Evolutionary conservation across 2,797 vertebrate genomes (phyloP), one percentile per base, ranked within the genome.

Genomic region (Gallinago nigripennis): DNA sequence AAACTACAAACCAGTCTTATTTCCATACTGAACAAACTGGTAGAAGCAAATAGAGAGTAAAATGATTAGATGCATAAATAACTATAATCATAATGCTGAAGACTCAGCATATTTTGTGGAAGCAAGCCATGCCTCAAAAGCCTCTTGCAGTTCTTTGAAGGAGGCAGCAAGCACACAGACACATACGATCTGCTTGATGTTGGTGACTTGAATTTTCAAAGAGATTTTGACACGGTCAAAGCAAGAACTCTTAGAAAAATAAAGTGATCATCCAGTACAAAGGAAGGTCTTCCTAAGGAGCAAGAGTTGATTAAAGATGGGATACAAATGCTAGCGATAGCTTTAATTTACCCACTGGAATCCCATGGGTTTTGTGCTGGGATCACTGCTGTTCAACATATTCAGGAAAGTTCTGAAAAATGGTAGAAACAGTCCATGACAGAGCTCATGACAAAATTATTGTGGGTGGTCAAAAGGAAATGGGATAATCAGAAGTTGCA

Each of bases 1-100:
- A 95, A 92, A 83, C 83, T 85, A 33, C 60, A 77, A 89, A 75
- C 72, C 64, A 53, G 56, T 45, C 87, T 82, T 77, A 94, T 94
- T 96, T 96, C 82, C 95, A 96, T 95, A 85, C 91, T 83, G 91
- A 92, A 87, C 94, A 91, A 91, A 94, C 91, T 85, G 87, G 95
- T 94, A 89, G 75, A 64, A 91, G 92, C 73, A 94, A 96, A 94
- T 9, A 69, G 73, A 54, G 54, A 77, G 51, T 57, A 82, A 89
- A 92, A 89, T 86, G 10, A 96, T 94, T 79, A 70, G 92, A 93
- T 92, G 78, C 71, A 84, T 79, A 91, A 94, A 70, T 90, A 95
- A 50, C 96, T 94, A 79, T 94, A 92, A 94, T 93, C 86, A 88
- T 61, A 72, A 68, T 30, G 60, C 82, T 94, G 89, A 80, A 56